Evolutionary conservation across 2,888 invertebrate genomes (phyloP), one percentile per base, ranked within the genome.

Genomic region (Eulithis testata): DNA sequence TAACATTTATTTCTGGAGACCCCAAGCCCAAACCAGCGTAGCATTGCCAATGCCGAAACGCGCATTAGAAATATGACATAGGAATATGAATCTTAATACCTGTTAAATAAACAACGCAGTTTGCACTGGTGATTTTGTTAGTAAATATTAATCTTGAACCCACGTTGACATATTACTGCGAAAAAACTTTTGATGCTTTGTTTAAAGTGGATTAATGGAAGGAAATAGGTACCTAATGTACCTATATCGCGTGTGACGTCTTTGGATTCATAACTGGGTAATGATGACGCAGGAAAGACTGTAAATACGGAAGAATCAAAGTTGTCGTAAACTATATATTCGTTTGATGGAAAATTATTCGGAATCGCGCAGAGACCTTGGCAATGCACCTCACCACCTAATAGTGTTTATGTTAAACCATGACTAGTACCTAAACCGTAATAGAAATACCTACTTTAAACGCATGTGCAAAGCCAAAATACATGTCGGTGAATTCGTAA

Each of bases 1-100:
- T 88, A 88, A 90, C 78, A 89, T 90, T 89, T 92, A 92, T 92
- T 92, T 92, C 91, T 92, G 92, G 92, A 92, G 86, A 72, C 76
- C 75, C 70, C 79, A 86, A 86, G 86, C 88, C 88, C 84, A 79
- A 59, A 59, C 51, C 84, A 81, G 75, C 72, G 76, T 76, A 77
- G 73, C 74, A 80, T 74, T 82, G 79, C 79, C 77, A 75, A 73
- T 74, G 76, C 74, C 75, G 68, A 71, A 71, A 66, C 51, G 40
- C 51, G 47, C 52, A 49, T 61, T 64, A 47, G 11, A 74, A 74
- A 74, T 69, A 68, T 67, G 0, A 71, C 70, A 72, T 73, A 71
- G 74, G 69, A 80, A 70, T 78, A 65, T 81, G 70, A 71, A 66
- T 76, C 73, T 77, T 87, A 81, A 66, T 63, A 2, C 70, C 11